Base-by-base conservation (phyloP, 1,140 invertebrate species). In the Euura saliciscinereae region DNA sequence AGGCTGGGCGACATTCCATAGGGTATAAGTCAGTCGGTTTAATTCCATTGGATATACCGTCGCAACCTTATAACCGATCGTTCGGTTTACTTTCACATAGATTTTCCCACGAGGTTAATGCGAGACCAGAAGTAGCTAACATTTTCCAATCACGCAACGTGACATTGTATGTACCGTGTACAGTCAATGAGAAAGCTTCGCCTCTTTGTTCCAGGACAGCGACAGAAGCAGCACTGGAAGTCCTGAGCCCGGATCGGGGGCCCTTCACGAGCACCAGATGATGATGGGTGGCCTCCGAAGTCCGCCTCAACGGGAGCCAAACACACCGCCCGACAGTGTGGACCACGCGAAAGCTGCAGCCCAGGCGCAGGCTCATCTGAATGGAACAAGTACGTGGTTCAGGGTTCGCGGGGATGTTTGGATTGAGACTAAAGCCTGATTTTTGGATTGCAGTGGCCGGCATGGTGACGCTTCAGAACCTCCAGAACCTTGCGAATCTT, bases 401-500 rank as follows among this genome's bases (percentile, higher is more conserved):
- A 85, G 82, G 82, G 81, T 80, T 59, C 28, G 45, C 8, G 8
- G 10, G n/a, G 65, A 10, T 1, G 64, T 70, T 68, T 66, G 28
- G 4, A 8, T 28, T 28, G 28, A 28, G 3, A 59, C 51, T 59
- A n/a, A 59, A 6, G 10, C 51, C 13, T 59, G 51, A 11, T 43
- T 72, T 70, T 76, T 76, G 78, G 75, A 71, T 66, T 82, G 43
- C 85, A 94, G 93, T 94, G 92, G 93, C 93, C 77, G 92, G 92
- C 67, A 92, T 94, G 90, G 90, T 91, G 77, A 91, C 90, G 68
- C 91, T 94, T 74, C 93, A 94, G 87, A 94, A 93, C 84, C 90
- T 94, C 72, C 93, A 95, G 84, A 94, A 93, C 84, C 85, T 94
- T 76, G 92, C 93, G 71, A 91, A 90, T 81, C 87, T 91, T 78